Evolutionary conservation across 2,888 invertebrate species (phyloP).

Genomic region (Napeogenes inachia): DNA sequence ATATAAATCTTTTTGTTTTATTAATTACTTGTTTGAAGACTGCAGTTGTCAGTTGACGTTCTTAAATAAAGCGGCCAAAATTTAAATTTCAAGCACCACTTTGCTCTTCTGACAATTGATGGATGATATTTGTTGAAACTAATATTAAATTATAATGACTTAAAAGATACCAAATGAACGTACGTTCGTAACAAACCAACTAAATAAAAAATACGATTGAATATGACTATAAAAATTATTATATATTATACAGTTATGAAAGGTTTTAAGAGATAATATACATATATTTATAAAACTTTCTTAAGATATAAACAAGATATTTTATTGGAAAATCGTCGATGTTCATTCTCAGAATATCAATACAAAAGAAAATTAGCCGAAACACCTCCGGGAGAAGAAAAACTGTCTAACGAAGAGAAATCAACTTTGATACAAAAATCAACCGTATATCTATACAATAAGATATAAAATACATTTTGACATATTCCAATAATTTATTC

Average conservation of each 20-base stretch:
- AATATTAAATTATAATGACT: background rate
- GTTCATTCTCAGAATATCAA: conserved; percentile 3
- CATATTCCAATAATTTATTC: conserved; percentile 15
- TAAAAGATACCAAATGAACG: too few species aligned
- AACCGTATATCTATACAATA: conserved; percentile 13
- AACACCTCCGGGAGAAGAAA: conserved; percentile 22
- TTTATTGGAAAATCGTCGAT: conserved; percentile 3
- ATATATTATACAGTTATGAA: too few species aligned
- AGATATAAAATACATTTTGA: conserved; percentile 9
- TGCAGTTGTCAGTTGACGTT: conserved; percentile 3
- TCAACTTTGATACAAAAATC: conserved; percentile 8
- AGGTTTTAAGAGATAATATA: too few species aligned
- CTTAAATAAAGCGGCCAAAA: background rate
- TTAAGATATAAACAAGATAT: background rate
- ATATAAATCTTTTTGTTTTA: background rate
- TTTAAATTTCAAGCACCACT: conserved; percentile 3
- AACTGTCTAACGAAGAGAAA: conserved; percentile 6
- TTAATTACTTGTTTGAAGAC: background rate
- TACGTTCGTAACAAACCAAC: too few species aligned
- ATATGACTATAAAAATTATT: too few species aligned
- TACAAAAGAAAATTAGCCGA: conserved; percentile 21
- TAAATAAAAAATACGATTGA: too few species aligned
- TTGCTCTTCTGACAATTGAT: background rate
- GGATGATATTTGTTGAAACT: background rate
- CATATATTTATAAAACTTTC: background rate